Conservation (phyloP, 2,888 invertebrate species). For the Drosophila sordidula region DNA sequence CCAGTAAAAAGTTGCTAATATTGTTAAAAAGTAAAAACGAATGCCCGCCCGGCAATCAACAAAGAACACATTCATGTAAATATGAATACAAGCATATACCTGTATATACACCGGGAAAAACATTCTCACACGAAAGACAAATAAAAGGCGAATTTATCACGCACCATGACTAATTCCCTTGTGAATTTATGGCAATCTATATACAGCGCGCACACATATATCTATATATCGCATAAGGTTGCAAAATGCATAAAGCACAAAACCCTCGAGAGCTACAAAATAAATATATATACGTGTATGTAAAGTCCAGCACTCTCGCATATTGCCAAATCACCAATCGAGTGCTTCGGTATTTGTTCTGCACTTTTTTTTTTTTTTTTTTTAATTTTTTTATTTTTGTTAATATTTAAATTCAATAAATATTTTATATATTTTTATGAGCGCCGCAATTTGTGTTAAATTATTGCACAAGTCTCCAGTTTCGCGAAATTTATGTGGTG, state of each 20-base stretch:
- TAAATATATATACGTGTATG: neutral
- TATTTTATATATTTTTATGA: slow-evolving; percentile 71
- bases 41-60: slow-evolving; percentile 37
- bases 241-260: slow-evolving; percentile 28
- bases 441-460: slow-evolving; percentile 58
- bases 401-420: slow-evolving; percentile 74
- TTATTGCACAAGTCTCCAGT: slow-evolving; percentile 61
- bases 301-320: slow-evolving; percentile 24
- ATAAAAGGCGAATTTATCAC: slow-evolving; percentile 79
- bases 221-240: slow-evolving; percentile 5
- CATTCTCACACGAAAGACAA: slow-evolving; percentile 78
- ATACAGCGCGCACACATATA: slow-evolving; percentile 16
- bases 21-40: slow-evolving; percentile 52
- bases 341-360: slow-evolving; percentile 33
- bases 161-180: slow-evolving; percentile 75
- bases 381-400: slow-evolving; percentile 15
- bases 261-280: slow-evolving; percentile 1
- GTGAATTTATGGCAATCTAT: slow-evolving; percentile 68
- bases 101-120: slow-evolving; percentile 28
- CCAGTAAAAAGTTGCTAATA: slow-evolving; percentile 59
- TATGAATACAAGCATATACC: slow-evolving; percentile 11
- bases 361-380: slow-evolving; percentile 22
- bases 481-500: slow-evolving; percentile 50
- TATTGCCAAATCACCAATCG: slow-evolving; percentile 39
- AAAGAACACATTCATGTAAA: slow-evolving; percentile 72